Base-by-base conservation (phyloP, 2,113 vertebrate genomes). In the Gallinago paraguaiae region DNA sequence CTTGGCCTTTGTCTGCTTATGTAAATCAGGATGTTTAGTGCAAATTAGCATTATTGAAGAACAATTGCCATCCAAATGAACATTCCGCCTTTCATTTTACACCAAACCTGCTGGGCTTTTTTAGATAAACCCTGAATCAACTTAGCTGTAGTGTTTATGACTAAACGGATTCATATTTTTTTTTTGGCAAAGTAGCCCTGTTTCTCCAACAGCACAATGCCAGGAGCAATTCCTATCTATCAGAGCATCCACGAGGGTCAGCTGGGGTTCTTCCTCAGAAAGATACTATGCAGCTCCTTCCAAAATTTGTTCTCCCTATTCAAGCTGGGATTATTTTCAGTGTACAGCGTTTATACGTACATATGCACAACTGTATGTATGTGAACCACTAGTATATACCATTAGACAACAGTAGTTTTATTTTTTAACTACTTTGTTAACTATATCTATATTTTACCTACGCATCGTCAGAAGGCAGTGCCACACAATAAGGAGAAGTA, bases 101-200 rank as follows among this genome's bases (percentile, higher is more conserved):
- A 96, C 79, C 82, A 93, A 54, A 92, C 56, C 39, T 90, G 90
- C 88, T 90, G 92, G 60, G 60, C 82, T 90, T 81, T 95, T 96
- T 90, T 64, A 93, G 86, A 92, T 93, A 93, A 95, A 93, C 28
- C 17, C 68, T 88, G 60, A 64, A 90, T 86, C 83, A 92, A 94
- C 60, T 72, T 71, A 79, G 45, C 65, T 48, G 11, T 59, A 76
- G 53, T 19, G 11, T 87, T 89, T 91, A 64, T 79, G 74, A 72
- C 77, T 79, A 87, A 87, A 94, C 69, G 31, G 53, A 78, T 88
- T 83, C 17, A 25, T 41, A 41, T 43, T 79, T 41, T 46, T 79
- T 79, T 95, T 94, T 82, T 91, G 86, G 90, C 88, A 91, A 85
- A 88, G 77, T 57, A 82, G 20, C n/a, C 48, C 41, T 76, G 12